Evolutionary conservation across 2,113 vertebrate species (phyloP), one percentile per base, ranked within the genome.

Genomic region (Thryonomys swinderianus): DNA sequence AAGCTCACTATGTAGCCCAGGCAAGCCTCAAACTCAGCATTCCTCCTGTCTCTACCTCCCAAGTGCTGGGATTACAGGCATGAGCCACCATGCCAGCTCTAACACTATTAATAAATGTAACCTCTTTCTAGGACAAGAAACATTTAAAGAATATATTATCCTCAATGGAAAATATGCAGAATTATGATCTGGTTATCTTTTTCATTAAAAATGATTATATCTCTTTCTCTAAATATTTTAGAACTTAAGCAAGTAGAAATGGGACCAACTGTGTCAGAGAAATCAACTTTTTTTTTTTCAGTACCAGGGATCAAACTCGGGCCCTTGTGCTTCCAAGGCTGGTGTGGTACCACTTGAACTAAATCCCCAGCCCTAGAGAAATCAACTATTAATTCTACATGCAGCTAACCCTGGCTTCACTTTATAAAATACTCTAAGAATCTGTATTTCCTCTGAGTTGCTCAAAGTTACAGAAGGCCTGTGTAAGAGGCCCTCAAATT

Each of bases 351-450:
- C n/a, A n/a, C n/a, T n/a, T n/a, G n/a, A n/a, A n/a, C n/a, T n/a
- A n/a, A n/a, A n/a, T n/a, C n/a, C n/a, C n/a, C n/a, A n/a, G n/a
- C n/a, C n/a, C n/a, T n/a, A 57, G 48, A 61, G n/a, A 94, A 57
- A 95, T 74, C 62, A 95, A 32, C 51, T 32, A 79, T 53, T 69
- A 91, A 84, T 83, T 76, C 42, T 71, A n/a, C 8, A 16, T 55
- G 64, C 32, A 80, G 59, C 25, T 84, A 88, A 92, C 16, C 23
- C 25, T 64, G 34, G 76, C 62, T 94, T 94, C 71, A 79, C 32
- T 55, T 92, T 85, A 48, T 51, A 86, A 86, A 95, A 51, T 89
- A 81, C 7, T 80, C 57, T 61, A 79, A 69, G 73, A 93, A 90
- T 53, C 32, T 64, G 0, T 69, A 53, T 73, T 95, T 96, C 34